phyloP scores from a whole-genome alignment of 2,113 vertebrate genomes.

The Hystrix cristata region DNA sequence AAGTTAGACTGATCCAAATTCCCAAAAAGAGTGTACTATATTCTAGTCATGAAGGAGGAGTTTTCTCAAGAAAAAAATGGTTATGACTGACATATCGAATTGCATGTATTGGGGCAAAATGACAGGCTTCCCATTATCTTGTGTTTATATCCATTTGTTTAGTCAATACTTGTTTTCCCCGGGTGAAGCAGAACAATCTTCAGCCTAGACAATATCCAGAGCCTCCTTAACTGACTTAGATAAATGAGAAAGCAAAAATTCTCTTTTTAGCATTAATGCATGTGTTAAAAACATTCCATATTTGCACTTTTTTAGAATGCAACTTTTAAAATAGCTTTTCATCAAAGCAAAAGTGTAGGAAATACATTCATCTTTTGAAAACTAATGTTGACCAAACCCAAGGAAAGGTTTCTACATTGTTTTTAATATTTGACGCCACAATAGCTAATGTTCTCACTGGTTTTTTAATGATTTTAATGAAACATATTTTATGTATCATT shows the following conservation, averaged over 20 bases:
- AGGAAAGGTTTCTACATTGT: background rate
- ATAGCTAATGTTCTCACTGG: background rate
- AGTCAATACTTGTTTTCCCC: slow-evolving; percentile 25
- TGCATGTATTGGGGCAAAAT: background rate
- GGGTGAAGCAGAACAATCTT: slow-evolving; percentile 19
- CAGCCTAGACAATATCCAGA: background rate
- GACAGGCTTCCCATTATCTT: background rate
- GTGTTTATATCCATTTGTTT: slow-evolving; percentile 34
- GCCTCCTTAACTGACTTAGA: background rate
- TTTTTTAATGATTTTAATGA: background rate
- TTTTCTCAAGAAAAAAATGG: background rate
- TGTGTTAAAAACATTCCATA: background rate
- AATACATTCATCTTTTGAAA: slow-evolving; percentile 33
- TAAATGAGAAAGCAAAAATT: background rate
- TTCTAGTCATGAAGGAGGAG: background rate
- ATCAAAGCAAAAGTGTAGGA: background rate
- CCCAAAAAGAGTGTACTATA: background rate
- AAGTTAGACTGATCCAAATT: slow-evolving; percentile 19
- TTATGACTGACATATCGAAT: slow-evolving; percentile 14
- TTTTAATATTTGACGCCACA: background rate
- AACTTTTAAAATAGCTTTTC: background rate
- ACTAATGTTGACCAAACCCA: background rate
- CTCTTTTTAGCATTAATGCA: background rate
- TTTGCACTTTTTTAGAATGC: background rate
- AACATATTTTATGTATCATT: background rate